Conservation (phyloP, 2,113 vertebrate genomes). For the Pelusios castaneus region DNA sequence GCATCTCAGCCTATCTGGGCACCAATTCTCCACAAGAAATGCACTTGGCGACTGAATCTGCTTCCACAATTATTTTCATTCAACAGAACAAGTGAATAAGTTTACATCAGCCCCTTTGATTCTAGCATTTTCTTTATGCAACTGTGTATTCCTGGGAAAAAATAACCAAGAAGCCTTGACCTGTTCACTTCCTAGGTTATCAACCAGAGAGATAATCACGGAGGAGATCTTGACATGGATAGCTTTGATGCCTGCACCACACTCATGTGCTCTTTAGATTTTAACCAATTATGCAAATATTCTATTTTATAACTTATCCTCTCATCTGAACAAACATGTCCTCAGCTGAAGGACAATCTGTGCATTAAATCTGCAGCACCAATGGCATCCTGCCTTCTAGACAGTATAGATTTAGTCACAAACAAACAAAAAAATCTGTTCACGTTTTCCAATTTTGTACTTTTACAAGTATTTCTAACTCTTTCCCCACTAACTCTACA, state of each 20-base stretch:
- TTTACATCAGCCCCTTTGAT: neutral
- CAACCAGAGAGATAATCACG: neutral
- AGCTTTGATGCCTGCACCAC: neutral
- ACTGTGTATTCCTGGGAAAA: neutral
- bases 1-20: neutral
- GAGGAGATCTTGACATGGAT: neutral
- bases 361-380: neutral
- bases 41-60: neutral
- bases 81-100: neutral
- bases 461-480: neutral
- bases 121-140: neutral
- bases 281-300: neutral
- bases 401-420: neutral
- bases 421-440: neutral
- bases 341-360: neutral
- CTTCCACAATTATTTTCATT: neutral
- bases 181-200: neutral
- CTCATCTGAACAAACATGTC: neutral
- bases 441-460: neutral
- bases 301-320: fast-evolving
- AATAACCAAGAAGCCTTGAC: fast-evolving
- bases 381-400: neutral
- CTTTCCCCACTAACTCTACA: neutral
- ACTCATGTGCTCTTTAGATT: neutral
- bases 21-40: neutral